phyloP scores from a whole-genome alignment of 2,797 vertebrate species.

The Distichodus sexfasciatus region DNA sequence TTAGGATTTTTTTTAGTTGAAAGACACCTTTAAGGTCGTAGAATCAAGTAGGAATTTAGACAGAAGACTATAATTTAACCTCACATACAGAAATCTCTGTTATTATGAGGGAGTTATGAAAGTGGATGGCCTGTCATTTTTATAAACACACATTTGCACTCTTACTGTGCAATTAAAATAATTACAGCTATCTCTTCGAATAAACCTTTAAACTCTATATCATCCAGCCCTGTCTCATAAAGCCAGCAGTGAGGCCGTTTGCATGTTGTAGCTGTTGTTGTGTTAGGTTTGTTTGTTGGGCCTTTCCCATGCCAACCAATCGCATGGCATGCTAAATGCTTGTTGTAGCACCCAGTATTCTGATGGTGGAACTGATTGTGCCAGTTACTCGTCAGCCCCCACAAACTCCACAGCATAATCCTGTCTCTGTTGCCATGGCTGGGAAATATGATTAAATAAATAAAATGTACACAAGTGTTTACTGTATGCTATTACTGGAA shows the following conservation, averaged over 20 bases:
- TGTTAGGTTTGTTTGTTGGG: constrained; percentile 10
- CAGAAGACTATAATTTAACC: no score
- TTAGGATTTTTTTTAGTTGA: no score
- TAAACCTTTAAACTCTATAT: neutral
- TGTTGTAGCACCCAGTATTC: constrained; percentile 28
- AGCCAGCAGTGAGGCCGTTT: no score
- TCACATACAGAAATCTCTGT: no score
- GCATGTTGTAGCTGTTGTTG: no score
- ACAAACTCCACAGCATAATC: neutral
- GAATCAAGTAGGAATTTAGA: no score
- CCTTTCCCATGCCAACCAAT: constrained; percentile 27
- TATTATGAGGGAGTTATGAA: no score
- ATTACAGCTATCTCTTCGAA: neutral
- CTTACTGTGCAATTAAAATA: neutral
- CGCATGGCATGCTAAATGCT: constrained; percentile 12
- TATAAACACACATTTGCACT: neutral
- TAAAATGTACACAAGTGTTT: neutral
- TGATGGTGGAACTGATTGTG: constrained; percentile 17
- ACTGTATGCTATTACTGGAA: neutral
- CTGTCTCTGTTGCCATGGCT: neutral
- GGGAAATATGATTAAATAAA: neutral
- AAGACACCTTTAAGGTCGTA: no score
- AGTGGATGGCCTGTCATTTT: no score
- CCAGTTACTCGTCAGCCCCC: no score
- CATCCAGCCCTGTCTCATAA: no score